phyloP scores from a whole-genome alignment of 1,140 invertebrate species.

The Pachypeltis micranthus region DNA sequence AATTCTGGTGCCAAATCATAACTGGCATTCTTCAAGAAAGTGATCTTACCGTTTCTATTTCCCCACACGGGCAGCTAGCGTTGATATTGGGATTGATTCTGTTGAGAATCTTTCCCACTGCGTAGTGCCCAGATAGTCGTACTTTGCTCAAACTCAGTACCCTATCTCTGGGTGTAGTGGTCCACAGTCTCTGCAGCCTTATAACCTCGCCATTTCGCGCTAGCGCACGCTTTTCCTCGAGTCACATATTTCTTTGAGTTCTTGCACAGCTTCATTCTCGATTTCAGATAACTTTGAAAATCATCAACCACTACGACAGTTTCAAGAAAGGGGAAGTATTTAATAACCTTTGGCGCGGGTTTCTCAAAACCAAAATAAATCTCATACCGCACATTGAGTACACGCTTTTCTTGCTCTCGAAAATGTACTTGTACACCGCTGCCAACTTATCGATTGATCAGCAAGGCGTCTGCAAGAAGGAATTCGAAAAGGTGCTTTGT shows the following conservation, averaged over 20 bases:
- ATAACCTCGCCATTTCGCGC: too few species aligned
- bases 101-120: too few species aligned
- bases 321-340: slow-evolving; percentile 18
- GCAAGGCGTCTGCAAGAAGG: not conserved
- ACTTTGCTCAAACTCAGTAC: too few species aligned
- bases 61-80: too few species aligned
- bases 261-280: too few species aligned
- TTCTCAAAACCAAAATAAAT: not conserved
- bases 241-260: not conserved
- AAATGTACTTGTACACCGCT: slow-evolving; percentile 8
- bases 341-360: not conserved
- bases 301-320: slow-evolving; percentile 14
- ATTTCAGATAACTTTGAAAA: slow-evolving; percentile 16
- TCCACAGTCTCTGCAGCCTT: too few species aligned
- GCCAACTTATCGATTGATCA: slow-evolving; percentile 4
- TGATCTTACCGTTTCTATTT: too few species aligned
- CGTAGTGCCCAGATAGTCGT: too few species aligned
- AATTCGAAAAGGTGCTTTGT: not conserved
- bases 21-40: too few species aligned
- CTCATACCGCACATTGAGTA: not conserved
- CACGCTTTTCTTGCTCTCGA: not conserved
- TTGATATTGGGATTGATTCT: too few species aligned
- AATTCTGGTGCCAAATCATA: too few species aligned
- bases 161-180: too few species aligned
- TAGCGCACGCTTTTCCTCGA: not conserved